These are phyloP conservation scores for Enchytraeus crypticus DNA, from an alignment of 2,888 invertebrate species.

Conservation along the genomic window DNA sequence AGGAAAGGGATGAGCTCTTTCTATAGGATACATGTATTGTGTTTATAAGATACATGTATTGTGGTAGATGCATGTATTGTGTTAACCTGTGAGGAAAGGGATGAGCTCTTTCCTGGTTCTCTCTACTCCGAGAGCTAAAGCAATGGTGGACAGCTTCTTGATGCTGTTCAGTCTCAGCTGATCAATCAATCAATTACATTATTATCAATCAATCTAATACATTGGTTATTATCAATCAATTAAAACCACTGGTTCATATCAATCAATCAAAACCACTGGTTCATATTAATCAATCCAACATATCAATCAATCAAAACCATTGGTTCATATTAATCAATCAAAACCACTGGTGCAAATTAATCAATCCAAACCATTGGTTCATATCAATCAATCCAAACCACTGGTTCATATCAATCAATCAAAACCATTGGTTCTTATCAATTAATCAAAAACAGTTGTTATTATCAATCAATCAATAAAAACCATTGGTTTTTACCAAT, in stretches of 20 bases:
- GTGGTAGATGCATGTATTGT: neutral
- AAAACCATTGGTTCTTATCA: too few relatives aligned
- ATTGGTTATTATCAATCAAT: neutral
- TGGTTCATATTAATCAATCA: neutral
- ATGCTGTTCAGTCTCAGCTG: slow-evolving; percentile 5
- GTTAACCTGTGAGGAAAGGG: slow-evolving; percentile 2
- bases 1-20: slow-evolving; percentile 6
- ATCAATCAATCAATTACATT: neutral
- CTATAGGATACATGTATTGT: too few relatives aligned
- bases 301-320: neutral
- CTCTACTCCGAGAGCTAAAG: slow-evolving; percentile 3
- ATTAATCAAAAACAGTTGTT: too few relatives aligned
- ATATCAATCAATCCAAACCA: too few relatives aligned
- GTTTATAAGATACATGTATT: too few relatives aligned
- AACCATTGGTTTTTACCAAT: too few relatives aligned
- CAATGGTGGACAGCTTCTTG: slow-evolving; percentile 1
- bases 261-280: neutral
- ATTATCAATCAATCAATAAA: too few relatives aligned
- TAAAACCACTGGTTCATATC: neutral
- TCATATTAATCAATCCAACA: neutral
- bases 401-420: too few relatives aligned
- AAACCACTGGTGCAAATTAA: too few relatives aligned
- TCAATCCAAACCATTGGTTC: too few relatives aligned
- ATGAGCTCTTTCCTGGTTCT: slow-evolving; percentile 5
- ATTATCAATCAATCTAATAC: neutral